phyloP scores from a whole-genome alignment of 2,113 vertebrate genomes.

The Malurus cyaneus region DNA sequence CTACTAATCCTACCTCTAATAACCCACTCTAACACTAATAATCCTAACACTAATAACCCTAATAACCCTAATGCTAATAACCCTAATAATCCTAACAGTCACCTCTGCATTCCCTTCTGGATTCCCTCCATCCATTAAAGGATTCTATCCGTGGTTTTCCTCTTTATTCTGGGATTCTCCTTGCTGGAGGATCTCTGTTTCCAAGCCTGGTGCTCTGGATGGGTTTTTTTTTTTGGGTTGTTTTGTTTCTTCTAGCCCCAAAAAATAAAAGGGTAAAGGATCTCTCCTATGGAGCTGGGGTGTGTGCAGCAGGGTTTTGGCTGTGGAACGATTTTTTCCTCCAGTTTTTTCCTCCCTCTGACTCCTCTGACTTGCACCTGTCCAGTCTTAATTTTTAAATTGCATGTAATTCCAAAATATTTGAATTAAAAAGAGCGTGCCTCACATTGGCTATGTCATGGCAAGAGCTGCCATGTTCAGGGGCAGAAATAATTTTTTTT shows the following conservation, averaged over 20 bases:
- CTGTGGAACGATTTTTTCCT: background rate
- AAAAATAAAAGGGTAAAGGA: too few relatives aligned
- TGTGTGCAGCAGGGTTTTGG: background rate
- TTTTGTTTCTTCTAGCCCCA: background rate
- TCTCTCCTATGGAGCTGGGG: background rate
- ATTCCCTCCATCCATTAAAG: too few relatives aligned
- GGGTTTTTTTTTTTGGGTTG: too few relatives aligned
- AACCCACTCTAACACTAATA: too few relatives aligned
- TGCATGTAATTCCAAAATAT: rapidly evolving
- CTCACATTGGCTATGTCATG: rapidly evolving
- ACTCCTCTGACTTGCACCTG: background rate
- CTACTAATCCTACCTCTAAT: too few relatives aligned
- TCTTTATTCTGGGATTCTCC: background rate
- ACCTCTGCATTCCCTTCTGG: too few relatives aligned
- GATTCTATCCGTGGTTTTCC: too few relatives aligned
- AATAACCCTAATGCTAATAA: too few relatives aligned
- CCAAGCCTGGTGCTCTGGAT: background rate
- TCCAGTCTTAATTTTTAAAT: background rate
- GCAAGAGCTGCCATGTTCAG: too few relatives aligned
- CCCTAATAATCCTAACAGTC: too few relatives aligned
- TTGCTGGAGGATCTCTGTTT: background rate
- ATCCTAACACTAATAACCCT: too few relatives aligned
- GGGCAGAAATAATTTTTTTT: background rate
- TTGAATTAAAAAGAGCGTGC: rapidly evolving
- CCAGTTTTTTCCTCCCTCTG: background rate